Evolutionary conservation across 2,888 invertebrate genomes (phyloP), one percentile per base, ranked within the genome.

Genomic region (Carpatolechia fugitivella): DNA sequence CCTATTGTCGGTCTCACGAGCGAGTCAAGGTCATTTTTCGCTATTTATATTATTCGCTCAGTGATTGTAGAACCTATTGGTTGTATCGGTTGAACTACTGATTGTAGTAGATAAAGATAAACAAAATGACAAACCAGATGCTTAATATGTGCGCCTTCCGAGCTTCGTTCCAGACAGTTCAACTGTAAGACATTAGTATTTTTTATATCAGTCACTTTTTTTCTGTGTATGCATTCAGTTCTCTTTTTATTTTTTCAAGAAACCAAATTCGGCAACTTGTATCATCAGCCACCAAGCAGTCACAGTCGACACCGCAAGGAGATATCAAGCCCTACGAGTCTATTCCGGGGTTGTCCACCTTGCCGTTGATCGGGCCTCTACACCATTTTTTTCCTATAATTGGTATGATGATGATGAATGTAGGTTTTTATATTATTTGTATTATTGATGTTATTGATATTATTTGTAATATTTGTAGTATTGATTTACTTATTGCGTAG

Each of bases 381-480:
- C 80, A 82, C 59, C 80, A 85, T 57, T 85, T 85, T 57, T 52
- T 85, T 24, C 85, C 85, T 1, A 49, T 76, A n/a, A 62, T 84
- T 50, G 85, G 85, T 85, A 58, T 38, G 73, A 40, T 8, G 38
- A 14, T 3, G 13, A 24, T 24, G 6, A 24, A n/a, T n/a, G n/a
- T n/a, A n/a, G n/a, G n/a, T n/a, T n/a, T n/a, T n/a, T n/a, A n/a
- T n/a, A n/a, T n/a, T n/a, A n/a, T n/a, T n/a, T n/a, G n/a, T n/a
- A n/a, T n/a, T n/a, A n/a, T n/a, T n/a, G n/a, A n/a, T n/a, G n/a
- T n/a, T n/a, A n/a, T n/a, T n/a, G n/a, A n/a, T n/a, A n/a, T n/a
- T n/a, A n/a, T n/a, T n/a, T n/a, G n/a, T n/a, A n/a, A n/a, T n/a
- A n/a, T n/a, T n/a, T n/a, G n/a, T n/a, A n/a, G n/a, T n/a, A n/a